phyloP scores from a whole-genome alignment of 37 sponge, comb jelly and placozoan genomes.

The Hormiphora californensis region DNA sequence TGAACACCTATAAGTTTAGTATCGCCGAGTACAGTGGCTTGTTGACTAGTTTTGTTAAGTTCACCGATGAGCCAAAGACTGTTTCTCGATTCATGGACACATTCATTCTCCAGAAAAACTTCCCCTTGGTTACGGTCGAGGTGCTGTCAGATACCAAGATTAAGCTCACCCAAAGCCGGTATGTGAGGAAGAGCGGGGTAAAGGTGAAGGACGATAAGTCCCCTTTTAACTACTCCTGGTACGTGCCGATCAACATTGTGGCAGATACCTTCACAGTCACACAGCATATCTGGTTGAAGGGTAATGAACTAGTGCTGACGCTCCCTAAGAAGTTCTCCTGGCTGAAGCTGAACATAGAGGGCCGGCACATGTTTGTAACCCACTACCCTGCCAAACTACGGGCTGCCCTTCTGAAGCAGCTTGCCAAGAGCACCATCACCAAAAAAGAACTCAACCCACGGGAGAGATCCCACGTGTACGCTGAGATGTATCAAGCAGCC shows the following conservation, averaged over 20 bases:
- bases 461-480: neutral
- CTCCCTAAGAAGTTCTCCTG: neutral
- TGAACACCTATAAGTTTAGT: slow-evolving; percentile 4
- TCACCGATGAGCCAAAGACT: neutral
- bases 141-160: neutral
- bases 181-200: neutral
- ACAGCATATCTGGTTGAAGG: neutral
- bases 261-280: neutral
- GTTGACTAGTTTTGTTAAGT: neutral
- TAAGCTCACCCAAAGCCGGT: neutral
- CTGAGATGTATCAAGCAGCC: neutral
- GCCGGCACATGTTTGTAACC: neutral
- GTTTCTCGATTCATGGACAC: neutral
- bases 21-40: neutral
- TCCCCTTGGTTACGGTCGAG: neutral
- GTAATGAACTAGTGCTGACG: neutral
- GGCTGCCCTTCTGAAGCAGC: neutral
- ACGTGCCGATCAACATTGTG: neutral
- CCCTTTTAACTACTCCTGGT: slow-evolving; percentile 1
- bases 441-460: neutral
- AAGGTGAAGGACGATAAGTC: neutral
- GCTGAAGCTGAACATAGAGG: slow-evolving; percentile 11
- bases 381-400: neutral
- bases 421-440: neutral
- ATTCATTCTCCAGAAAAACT: slow-evolving; percentile 38